These are phyloP conservation scores for Pionites leucogaster DNA, from an alignment of 2,113 vertebrate genomes.

Conservation along the genomic window DNA sequence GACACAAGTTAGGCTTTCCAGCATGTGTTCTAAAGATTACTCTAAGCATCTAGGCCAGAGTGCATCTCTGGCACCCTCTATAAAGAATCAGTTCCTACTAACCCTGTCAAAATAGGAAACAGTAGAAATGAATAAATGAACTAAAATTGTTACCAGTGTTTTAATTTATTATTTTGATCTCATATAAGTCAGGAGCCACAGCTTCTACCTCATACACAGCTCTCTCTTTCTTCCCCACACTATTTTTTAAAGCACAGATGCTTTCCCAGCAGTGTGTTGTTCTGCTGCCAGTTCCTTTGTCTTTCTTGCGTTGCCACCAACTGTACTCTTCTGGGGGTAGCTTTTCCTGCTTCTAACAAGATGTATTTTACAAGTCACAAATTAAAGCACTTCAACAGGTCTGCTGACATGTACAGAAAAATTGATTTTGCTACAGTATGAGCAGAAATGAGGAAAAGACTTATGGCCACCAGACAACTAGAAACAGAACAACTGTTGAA, in stretches of 20 bases:
- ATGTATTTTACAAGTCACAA: not conserved
- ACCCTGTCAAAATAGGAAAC: not conserved
- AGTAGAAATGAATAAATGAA: not conserved
- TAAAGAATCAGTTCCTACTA: not conserved
- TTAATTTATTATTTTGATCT: not conserved
- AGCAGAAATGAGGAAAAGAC: not conserved
- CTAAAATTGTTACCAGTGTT: not conserved
- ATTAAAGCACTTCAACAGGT: not conserved
- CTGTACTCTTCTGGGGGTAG: not conserved
- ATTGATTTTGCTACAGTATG: rapidly evolving
- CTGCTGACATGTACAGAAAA: not conserved
- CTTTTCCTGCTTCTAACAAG: not conserved
- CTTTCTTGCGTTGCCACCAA: not conserved
- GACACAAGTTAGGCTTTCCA: not conserved
- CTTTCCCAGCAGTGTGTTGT: conserved; percentile 34
- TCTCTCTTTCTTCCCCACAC: not conserved
- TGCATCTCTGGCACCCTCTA: not conserved
- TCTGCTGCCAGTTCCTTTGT: conserved; percentile 11
- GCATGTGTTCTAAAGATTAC: not conserved
- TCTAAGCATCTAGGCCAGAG: not conserved
- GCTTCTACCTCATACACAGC: not conserved
- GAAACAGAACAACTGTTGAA: not conserved
- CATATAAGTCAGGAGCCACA: not conserved
- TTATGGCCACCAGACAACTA: not conserved
- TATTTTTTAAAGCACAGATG: not conserved